These are phyloP conservation scores for Caranx melampygus DNA, from an alignment of 2,113 vertebrate species.

Conservation along the genomic window DNA sequence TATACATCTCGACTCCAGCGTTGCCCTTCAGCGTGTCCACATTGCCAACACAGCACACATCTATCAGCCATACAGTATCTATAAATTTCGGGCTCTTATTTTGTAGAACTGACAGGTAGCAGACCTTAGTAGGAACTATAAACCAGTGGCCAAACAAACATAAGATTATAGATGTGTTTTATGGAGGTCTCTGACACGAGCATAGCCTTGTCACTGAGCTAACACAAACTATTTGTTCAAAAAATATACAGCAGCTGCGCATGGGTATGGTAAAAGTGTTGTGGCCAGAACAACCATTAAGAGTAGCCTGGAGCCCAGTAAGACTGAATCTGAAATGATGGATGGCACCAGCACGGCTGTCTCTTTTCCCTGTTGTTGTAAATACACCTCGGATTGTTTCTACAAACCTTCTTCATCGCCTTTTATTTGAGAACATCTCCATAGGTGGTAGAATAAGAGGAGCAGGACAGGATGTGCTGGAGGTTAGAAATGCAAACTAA, in stretches of 20 bases:
- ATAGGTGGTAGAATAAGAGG: neutral
- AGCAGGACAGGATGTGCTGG: neutral
- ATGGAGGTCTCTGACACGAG: conserved; percentile 1
- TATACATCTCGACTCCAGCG: conserved; percentile 47
- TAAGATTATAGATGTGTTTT: conserved; percentile 25
- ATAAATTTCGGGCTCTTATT: conserved; percentile 43
- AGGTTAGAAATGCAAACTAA: neutral
- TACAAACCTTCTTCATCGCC: neutral
- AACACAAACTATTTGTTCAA: conserved; percentile 17
- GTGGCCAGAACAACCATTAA: neutral
- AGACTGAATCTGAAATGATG: neutral
- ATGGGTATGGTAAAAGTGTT: neutral
- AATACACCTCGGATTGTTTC: neutral
- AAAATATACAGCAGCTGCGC: neutral
- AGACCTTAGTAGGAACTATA: conserved; percentile 13
- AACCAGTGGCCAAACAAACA: conserved; percentile 29
- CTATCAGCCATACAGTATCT: neutral
- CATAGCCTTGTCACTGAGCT: neutral
- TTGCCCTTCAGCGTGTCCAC: conserved; percentile 49
- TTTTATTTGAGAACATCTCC: neutral
- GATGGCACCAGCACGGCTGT: neutral
- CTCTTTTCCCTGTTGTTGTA: neutral
- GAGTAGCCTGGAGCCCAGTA: neutral
- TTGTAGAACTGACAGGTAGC: conserved; percentile 14
- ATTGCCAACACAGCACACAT: conserved; percentile 17